Percentiles rank a stretch among this genome's conserved stretches.
phyloP scores from a whole-genome alignment of 2,113 vertebrate genomes.

The Epinephelus fuscoguttatus region DNA sequence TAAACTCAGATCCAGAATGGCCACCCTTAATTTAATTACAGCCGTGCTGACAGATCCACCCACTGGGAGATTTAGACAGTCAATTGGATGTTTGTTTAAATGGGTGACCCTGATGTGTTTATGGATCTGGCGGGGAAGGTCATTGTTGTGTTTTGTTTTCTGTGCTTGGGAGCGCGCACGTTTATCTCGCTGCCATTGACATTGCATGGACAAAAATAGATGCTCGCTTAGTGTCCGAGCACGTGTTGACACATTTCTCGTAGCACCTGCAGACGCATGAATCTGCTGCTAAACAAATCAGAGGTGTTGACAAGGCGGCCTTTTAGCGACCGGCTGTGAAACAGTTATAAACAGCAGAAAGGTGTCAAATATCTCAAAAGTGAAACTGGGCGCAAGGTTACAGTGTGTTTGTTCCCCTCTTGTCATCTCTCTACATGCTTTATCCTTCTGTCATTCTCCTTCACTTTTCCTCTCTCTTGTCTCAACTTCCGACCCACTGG shows the following conservation, averaged over 20 bases:
- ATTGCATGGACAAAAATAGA: conserved; percentile 61
- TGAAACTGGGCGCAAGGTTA: conserved; percentile 31
- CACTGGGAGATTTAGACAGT: conserved; percentile 11
- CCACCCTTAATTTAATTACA: neutral
- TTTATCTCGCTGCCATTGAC: conserved; percentile 33
- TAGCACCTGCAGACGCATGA: conserved; percentile 53
- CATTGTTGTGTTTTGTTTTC: conserved; percentile 34
- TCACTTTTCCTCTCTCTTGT: neutral
- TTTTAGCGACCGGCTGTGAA: conserved; percentile 67
- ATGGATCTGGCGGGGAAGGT: conserved; percentile 59
- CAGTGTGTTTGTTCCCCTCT: conserved; percentile 7
- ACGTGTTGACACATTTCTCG: conserved; percentile 53
- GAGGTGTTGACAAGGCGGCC: conserved; percentile 62
- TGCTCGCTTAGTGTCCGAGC: conserved; percentile 8
- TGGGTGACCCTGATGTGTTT: conserved; percentile 57
- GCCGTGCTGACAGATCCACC: conserved; percentile 29
- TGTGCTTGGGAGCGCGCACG: neutral
- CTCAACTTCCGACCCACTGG: conserved; percentile 15
- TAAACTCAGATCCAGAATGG: neutral
- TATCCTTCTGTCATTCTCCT: neutral
- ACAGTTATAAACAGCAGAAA: conserved; percentile 32
- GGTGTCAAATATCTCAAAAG: conserved; percentile 41
- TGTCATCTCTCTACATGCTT: neutral
- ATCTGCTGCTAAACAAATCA: conserved; percentile 68
- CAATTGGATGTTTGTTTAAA: conserved; percentile 43